These are phyloP conservation scores for Laspeyria flexula DNA, from an alignment of 2,888 invertebrate species.

Conservation along the genomic window DNA sequence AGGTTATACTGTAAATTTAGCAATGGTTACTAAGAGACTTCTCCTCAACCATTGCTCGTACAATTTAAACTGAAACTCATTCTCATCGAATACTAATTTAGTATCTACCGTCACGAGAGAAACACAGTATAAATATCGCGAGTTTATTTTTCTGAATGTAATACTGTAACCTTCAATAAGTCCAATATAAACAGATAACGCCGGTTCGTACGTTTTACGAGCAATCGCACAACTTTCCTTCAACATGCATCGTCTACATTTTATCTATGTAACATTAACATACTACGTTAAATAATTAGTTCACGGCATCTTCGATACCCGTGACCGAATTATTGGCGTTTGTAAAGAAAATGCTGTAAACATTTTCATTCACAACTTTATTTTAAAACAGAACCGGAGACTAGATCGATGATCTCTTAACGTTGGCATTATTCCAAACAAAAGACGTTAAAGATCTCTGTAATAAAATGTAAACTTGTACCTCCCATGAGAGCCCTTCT, in stretches of 20 bases:
- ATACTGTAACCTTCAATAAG: constrained; percentile 52
- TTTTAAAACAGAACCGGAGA: constrained; percentile 24
- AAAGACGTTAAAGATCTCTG: constrained; percentile 41
- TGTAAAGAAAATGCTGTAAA: constrained; percentile 16
- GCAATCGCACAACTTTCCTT: constrained; percentile 1
- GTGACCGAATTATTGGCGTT: constrained; percentile 31
- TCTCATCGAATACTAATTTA: not conserved
- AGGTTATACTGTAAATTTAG: too few relatives aligned
- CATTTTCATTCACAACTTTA: constrained; percentile 42
- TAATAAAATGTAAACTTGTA: constrained; percentile 53
- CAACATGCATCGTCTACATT: not conserved
- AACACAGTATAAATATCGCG: not conserved
- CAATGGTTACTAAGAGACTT: too few relatives aligned
- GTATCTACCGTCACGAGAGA: not conserved
- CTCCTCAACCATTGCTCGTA: too few relatives aligned
- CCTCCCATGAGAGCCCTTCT: constrained; percentile 65
- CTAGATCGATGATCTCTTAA: constrained; percentile 38
- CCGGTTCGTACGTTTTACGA: constrained; percentile 54
- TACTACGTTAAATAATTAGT: constrained; percentile 24
- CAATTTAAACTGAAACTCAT: not conserved
- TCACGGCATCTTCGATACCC: constrained; percentile 22
- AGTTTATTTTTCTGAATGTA: constrained; percentile 15
- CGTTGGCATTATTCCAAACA: constrained; percentile 57
- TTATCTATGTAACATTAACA: constrained; percentile 8
- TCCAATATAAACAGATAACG: constrained; percentile 54